A percentile compares a stretch with the other conserved stretches of the same genome.
Conservation (phyloP, 2,113 vertebrate genomes). For the Rhinopithecus roxellana region DNA sequence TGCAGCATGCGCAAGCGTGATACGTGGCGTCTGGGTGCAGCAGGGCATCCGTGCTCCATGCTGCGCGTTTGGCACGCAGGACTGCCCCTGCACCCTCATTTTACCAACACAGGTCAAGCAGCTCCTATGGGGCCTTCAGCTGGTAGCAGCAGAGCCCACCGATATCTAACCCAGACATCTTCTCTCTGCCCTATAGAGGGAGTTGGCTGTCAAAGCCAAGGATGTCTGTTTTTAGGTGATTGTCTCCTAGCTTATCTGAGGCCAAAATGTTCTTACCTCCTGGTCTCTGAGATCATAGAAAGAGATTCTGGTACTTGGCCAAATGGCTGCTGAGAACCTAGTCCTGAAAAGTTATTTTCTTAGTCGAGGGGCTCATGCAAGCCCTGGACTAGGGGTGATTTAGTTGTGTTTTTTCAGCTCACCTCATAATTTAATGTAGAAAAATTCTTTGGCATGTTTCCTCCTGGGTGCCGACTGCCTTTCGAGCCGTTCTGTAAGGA, state of each 20-base stretch:
- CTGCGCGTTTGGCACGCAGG: no score
- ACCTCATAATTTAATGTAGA: slow-evolving; percentile 56
- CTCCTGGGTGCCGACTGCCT: slow-evolving; percentile 27
- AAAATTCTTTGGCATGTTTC: not conserved
- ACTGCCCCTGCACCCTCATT: rapidly evolving
- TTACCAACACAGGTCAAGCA: not conserved
- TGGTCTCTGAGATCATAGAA: not conserved
- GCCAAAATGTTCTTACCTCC: not conserved
- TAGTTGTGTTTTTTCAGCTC: slow-evolving; percentile 50
- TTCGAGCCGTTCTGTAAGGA: not conserved
- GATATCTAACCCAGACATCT: not conserved
- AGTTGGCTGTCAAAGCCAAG: not conserved
- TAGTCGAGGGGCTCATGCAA: slow-evolving; percentile 5
- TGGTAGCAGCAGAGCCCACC: not conserved
- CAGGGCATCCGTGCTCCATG: rapidly evolving
- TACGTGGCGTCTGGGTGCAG: not conserved
- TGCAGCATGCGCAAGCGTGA: not conserved
- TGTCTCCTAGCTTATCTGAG: slow-evolving; percentile 1
- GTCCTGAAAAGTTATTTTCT: slow-evolving; percentile 41
- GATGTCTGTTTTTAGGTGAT: not conserved
- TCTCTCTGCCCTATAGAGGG: not conserved
- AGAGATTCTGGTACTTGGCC: not conserved
- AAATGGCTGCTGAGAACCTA: slow-evolving; percentile 24
- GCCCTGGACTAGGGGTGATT: slow-evolving; percentile 9
- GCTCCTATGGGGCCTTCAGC: not conserved